Percentiles rank a stretch among this genome's conserved stretches.
Evolutionary conservation across 2,797 vertebrate species (phyloP).

Genomic region (Sparidentex hasta): DNA sequence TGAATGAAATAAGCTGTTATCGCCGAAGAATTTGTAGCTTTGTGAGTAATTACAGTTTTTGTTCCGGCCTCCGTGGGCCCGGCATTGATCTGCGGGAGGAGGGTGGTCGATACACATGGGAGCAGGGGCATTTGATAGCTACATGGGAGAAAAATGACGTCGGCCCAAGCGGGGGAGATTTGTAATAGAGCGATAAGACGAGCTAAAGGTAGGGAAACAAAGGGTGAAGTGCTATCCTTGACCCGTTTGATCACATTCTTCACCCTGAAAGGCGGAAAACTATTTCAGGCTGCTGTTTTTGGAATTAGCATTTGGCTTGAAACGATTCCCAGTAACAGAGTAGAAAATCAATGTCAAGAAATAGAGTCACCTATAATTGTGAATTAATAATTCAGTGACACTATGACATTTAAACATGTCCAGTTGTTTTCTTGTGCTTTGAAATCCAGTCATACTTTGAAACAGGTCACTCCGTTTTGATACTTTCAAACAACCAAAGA

Average conservation of each 20-base stretch:
- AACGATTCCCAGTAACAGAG: slow-evolving; percentile 17
- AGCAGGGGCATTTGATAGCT: slow-evolving; percentile 82
- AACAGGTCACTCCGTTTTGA: slow-evolving; percentile 25
- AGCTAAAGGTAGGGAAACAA: slow-evolving; percentile 67
- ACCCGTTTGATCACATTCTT: slow-evolving; percentile 52
- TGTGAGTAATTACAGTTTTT: slow-evolving; percentile 87
- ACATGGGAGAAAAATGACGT: slow-evolving; percentile 85
- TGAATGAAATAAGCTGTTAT: slow-evolving; percentile 82
- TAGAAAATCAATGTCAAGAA: slow-evolving; percentile 28
- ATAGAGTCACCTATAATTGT: neutral
- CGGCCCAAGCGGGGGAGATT: slow-evolving; percentile 74
- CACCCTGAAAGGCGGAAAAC: slow-evolving; percentile 31
- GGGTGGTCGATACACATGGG: slow-evolving; percentile 83
- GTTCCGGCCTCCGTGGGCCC: slow-evolving; percentile 80
- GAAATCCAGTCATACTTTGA: slow-evolving; percentile 24
- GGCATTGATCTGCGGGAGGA: slow-evolving; percentile 84
- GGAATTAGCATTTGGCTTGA: slow-evolving; percentile 13
- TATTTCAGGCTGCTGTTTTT: neutral
- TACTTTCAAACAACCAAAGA: slow-evolving; percentile 48
- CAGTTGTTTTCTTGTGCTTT: neutral
- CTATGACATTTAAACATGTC: slow-evolving; percentile 27
- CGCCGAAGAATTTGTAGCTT: slow-evolving; percentile 85
- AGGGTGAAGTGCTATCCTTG: slow-evolving; percentile 42
- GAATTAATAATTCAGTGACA: slow-evolving; percentile 46
- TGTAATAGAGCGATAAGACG: slow-evolving; percentile 81